Evolutionary conservation across 1,140 invertebrate genomes (phyloP), one percentile per base, ranked within the genome.

Genomic region (Euwallacea similis): DNA sequence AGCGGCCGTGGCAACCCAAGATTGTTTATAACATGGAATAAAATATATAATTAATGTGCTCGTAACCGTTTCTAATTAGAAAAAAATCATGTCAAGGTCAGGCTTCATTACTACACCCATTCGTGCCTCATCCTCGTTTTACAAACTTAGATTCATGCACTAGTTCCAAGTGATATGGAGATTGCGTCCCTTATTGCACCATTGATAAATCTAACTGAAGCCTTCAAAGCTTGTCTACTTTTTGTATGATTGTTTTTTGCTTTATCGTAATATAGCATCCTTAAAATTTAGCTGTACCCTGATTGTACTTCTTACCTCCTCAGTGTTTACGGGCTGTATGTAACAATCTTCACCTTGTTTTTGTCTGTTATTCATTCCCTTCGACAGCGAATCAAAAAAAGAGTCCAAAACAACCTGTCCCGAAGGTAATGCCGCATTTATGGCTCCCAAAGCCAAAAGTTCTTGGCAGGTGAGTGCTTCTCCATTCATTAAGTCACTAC

Each of bases 371-470:
- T 72, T 75, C 41, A 85, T 87, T 62, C 89, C 90, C 81, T 92
- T 93, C 8, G 90, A 91, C 8, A 94, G 83, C 41, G 92, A 91
- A 77, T 88, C 88, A 75, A 93, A 89, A 80, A 94, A 91, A 2
- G 91, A 90, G 75, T 93, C 90, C 16, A 93, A 82, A 6, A 91
- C 91, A 42, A 93, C 87, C 83, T 94, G 93, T 47, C 92, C 92
- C 7, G 95, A 95, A 15, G 95, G 95, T 69, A 97, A 81, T 2
- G 94, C 93, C 0, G 95, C 94, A 75, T 93, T 94, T 41, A 98
- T 87, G 8, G 94, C 94, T 53, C 95, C 94, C 41, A 97, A 85
- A 42, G 94, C 94, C 53, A 98, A 84, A 2, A 97, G 85, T 84
- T 98, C 95, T 82, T 95, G 93, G 83, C 94, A 96, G 2, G 93